These are phyloP conservation scores for Selene dorsalis DNA, from an alignment of 2,797 vertebrate genomes.

Conservation along the genomic window DNA sequence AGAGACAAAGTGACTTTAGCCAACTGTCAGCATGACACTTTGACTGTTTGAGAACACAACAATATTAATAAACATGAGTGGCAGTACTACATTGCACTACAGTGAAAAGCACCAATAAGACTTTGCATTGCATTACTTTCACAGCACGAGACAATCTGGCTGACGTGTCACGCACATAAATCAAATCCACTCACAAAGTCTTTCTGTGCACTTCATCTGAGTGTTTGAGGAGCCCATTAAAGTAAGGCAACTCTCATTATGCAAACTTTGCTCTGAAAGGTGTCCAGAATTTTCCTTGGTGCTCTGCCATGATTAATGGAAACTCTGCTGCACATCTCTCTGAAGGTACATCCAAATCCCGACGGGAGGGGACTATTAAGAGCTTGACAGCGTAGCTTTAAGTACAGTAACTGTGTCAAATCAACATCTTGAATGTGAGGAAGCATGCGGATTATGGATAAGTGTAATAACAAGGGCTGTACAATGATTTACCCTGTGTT, in stretches of 20 bases:
- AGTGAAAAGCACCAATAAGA: background rate
- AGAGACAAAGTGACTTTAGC: slow-evolving; percentile 2
- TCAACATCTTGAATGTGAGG: slow-evolving; percentile 21
- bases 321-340: background rate
- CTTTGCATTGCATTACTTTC: background rate
- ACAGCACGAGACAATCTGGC: slow-evolving; percentile 4
- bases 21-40: slow-evolving; percentile 4
- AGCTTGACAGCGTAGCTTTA: background rate
- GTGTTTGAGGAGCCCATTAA: slow-evolving; percentile 20
- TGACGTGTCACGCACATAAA: slow-evolving; percentile 19
- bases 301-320: slow-evolving; percentile 38
- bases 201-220: slow-evolving; percentile 27
- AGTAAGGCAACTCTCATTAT: slow-evolving; percentile 28
- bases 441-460: background rate
- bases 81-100: slow-evolving; percentile 4
- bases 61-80: slow-evolving; percentile 19
- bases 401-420: slow-evolving; percentile 28
- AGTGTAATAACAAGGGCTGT: background rate
- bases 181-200: slow-evolving; percentile 19
- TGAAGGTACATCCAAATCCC: background rate
- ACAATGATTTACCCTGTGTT: background rate
- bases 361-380: slow-evolving; percentile 6
- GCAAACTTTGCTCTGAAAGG: slow-evolving; percentile 36
- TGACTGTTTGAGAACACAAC: background rate
- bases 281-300: slow-evolving; percentile 28